These are phyloP conservation scores for Icerya purchasi DNA, from an alignment of 2,888 invertebrate species.

Conservation along the genomic window DNA sequence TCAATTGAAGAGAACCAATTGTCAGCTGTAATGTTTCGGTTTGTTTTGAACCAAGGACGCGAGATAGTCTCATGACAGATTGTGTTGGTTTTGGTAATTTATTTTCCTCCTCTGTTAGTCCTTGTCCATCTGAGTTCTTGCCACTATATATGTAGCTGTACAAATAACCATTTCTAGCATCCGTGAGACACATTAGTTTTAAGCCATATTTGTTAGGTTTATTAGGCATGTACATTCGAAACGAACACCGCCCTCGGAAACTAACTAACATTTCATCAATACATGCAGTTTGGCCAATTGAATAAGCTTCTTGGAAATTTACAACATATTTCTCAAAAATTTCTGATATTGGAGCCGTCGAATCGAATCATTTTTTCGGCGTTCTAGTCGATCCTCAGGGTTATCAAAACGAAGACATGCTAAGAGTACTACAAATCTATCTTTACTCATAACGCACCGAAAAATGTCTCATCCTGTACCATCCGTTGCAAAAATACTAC, in stretches of 20 bases:
- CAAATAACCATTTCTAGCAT: too few relatives aligned
- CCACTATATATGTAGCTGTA: too few relatives aligned
- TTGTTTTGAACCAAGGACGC: too few relatives aligned
- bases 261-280: constrained; percentile 8
- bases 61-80: too few relatives aligned
- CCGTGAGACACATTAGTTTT: constrained; percentile 18
- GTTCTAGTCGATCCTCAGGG: not conserved
- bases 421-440: not conserved
- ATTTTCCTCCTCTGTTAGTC: too few relatives aligned
- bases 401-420: constrained; percentile 3
- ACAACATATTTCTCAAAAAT: constrained; percentile 11
- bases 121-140: too few relatives aligned
- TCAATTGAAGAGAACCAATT: too few relatives aligned
- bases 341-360: constrained; percentile 12
- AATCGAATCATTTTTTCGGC: constrained; percentile 8
- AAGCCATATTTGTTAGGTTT: constrained; percentile 21
- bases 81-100: too few relatives aligned
- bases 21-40: too few relatives aligned
- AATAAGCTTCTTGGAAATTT: constrained; percentile 10
- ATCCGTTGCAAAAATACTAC: not conserved
- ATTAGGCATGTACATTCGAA: constrained; percentile 17
- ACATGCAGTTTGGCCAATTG: constrained; percentile 5
- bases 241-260: constrained; percentile 15
- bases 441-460: not conserved
- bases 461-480: not conserved